Base-by-base conservation (phyloP, 2,113 vertebrate species). In the Capreolus pygargus region DNA sequence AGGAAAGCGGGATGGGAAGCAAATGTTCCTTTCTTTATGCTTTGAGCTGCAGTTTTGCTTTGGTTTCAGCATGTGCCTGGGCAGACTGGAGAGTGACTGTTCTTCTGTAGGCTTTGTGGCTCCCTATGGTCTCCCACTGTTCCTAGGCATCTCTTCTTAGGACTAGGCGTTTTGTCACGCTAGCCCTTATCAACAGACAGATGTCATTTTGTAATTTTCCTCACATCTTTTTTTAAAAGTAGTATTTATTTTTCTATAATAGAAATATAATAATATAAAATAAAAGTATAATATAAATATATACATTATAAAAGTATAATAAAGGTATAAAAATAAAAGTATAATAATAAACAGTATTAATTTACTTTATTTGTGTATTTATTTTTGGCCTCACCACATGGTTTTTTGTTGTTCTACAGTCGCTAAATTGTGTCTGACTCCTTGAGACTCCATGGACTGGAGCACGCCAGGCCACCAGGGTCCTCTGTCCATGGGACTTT, bases 381-480 rank as follows among this genome's bases (percentile, higher is more conserved):
- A 50, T 16, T 11, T 2, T 79, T 79, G 27, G 27, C 45, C 67
- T 70, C 7, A 23, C n/a, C 19, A 70, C 67, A 12, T 0, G 5
- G 10, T 6, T 39, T 39, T 70, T 39, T 70, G n/a, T 70, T 39
- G n/a, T 70, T 70, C n/a, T 39, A 39, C 9, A 36, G 0, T 70
- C 0, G 2, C 5, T 70, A 39, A 36, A 39, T 39, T 70, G 10
- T 39, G n/a, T 70, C 67, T 70, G n/a, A 70, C 19, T 70, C n/a
- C 67, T 39, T 21, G n/a, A 0, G 0, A 70, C 19, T n/a, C n/a
- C n/a, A 12, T 3, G 10, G 10, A 70, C n/a, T 70, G n/a, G 67
- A 70, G 67, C 19, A 39, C 0, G 19, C 19, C 67, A 39, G n/a
- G 5, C n/a, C 19, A 39, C 10, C 67, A 39, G 67, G 67, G n/a